A percentile compares a stretch with the other conserved stretches of the same genome.
Conservation (phyloP, 35 echinoderm and acorn worm species). For the Hemicentrotus pulcherrimus region DNA sequence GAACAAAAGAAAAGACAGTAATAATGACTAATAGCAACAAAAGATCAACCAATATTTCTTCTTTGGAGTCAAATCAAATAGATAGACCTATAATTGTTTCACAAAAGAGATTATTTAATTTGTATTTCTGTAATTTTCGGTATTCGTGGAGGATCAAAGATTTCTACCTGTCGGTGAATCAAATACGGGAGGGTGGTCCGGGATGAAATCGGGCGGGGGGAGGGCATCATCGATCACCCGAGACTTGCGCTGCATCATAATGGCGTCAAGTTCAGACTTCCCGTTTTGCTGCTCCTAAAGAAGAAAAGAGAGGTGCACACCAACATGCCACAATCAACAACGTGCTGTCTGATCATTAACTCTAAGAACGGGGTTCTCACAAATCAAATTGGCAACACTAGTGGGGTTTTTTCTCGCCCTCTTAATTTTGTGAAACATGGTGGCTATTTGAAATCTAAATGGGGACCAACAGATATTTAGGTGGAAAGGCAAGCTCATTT, state of each 20-base stretch:
- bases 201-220: constrained; percentile 87
- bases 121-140: no score
- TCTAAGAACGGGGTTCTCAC: background rate
- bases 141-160: background rate
- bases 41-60: no score
- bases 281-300: constrained; percentile 23
- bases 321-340: background rate
- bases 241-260: constrained; percentile 83
- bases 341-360: background rate
- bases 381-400: background rate
- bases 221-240: constrained; percentile 49
- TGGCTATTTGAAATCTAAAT: no score
- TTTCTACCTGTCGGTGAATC: constrained; percentile 26
- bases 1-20: no score
- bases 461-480: no score
- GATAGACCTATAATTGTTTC: no score
- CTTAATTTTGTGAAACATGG: no score
- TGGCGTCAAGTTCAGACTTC: constrained; percentile 75
- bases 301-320: background rate
- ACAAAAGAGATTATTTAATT: no score
- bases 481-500: no score
- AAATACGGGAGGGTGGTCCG: constrained; percentile 52
- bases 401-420: background rate
- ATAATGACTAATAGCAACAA: no score
- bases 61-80: no score